Conservation (phyloP, 2,888 invertebrate genomes). For the Polydrusus pterygomalis region DNA sequence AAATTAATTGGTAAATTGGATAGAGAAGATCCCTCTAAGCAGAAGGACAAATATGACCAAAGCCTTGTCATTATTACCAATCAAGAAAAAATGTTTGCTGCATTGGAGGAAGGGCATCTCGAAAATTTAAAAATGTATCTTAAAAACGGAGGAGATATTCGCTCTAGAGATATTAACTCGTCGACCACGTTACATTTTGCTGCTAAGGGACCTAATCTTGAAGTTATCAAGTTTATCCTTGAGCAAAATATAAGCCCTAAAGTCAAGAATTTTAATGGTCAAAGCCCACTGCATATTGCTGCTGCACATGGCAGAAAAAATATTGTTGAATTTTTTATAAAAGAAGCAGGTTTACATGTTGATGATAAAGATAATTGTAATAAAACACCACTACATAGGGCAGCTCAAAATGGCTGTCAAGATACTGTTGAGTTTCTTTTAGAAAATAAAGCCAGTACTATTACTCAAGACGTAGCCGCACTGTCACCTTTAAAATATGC, state of each 20-base stretch:
- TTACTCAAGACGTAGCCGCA: no score
- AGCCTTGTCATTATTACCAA: not conserved
- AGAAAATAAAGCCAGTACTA: no score
- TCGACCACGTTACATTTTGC: conserved; percentile 22
- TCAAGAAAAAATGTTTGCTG: conserved; percentile 24
- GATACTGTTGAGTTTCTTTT: not conserved
- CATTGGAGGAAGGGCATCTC: conserved; percentile 8
- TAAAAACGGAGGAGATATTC: no score
- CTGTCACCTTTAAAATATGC: conserved; percentile 28
- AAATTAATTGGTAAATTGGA: no score
- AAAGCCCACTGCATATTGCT: conserved; percentile 67
- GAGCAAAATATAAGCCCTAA: conserved; percentile 47
- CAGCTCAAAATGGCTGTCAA: conserved; percentile 15
- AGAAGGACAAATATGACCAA: not conserved
- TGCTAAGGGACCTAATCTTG: conserved; percentile 15
- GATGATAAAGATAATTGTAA: conserved; percentile 2
- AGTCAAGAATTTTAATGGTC: conserved; percentile 59
- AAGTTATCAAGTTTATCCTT: conserved; percentile 18
- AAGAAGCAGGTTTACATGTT: conserved; percentile 18
- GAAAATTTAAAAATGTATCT: no score
- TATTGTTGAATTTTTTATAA: conserved; percentile 61
- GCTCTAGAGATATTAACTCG: conserved; percentile 6
- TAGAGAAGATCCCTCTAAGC: no score
- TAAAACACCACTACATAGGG: conserved; percentile 22
- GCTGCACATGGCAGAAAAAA: conserved; percentile 59